Base-by-base conservation (phyloP, 2,888 invertebrate genomes). In the Smittia aterrima region DNA sequence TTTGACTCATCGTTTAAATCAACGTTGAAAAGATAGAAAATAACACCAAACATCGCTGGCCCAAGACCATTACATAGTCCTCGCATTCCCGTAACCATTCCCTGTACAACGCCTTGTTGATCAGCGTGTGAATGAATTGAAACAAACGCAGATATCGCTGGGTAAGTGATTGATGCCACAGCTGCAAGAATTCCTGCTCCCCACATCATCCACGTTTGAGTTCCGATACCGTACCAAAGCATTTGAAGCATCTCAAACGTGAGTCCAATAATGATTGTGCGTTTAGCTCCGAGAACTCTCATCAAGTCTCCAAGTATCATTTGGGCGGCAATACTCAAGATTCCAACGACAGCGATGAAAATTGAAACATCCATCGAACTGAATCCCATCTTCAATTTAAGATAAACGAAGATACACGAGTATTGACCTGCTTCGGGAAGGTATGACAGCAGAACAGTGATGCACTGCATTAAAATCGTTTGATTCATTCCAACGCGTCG, bases 351-450 rank as follows among this genome's bases (percentile, higher is more conserved):
- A 77, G 98, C 99, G 80, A 99, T 98, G 84, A 97, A 99, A 78
- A 96, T 91, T 75, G 98, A 97, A 79, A 99, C 98, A 87, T 95
- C 93, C 80, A 95, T 90, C 75, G 92, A 92, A 78, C 91, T 92
- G 85, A 99, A 99, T 78, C 95, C 95, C 92, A 99, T 96, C 80
- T 96, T 96, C 82, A 98, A 87, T 85, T 95, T 95, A 78, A 99
- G 88, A 85, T 99, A 99, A 79, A 99, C 98, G 86, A 99, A 99
- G 85, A 99, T 98, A 85, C 98, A 98, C 75, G 98, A 98, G 85
- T 99, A 99, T 85, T 99, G 97, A 78, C 98, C 98, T 53, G 94
- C 94, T 85, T 99, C 99, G 1, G 99, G 98, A 78, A 99, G 86
- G 85, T 99, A 99, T 22, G 98, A 98, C 75, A 99, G 87, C 83